A percentile compares a stretch with the other conserved stretches of the same genome.
Conservation (phyloP, 2,888 invertebrate genomes). For the Drosophila melanosoma region DNA sequence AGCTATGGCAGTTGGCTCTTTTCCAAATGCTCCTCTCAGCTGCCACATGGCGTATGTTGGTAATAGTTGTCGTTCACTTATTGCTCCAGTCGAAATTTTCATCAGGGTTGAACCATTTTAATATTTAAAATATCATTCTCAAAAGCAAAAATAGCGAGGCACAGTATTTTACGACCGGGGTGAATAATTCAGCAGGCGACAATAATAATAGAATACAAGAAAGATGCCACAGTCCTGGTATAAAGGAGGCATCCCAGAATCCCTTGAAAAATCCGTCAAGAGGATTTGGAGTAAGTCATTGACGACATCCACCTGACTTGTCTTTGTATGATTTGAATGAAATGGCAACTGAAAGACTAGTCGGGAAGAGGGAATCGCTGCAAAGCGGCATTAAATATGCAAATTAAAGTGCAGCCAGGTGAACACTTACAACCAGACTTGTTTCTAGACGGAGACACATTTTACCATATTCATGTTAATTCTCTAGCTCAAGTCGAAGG, state of each 20-base stretch:
- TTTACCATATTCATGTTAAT: constrained; percentile 18
- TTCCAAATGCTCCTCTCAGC: constrained; percentile 46
- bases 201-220: constrained; percentile 65
- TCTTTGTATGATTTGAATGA: constrained; percentile 24
- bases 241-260: constrained; percentile 34
- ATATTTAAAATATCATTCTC: constrained; percentile 69
- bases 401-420: constrained; percentile 58
- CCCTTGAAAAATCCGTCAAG: constrained; percentile 34
- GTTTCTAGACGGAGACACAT: not conserved
- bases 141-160: constrained; percentile 36
- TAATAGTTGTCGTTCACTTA: constrained; percentile 28
- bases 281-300: not conserved
- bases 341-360: constrained; percentile 16
- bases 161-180: constrained; percentile 32
- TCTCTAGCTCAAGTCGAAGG: constrained; percentile 26
- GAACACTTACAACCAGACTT: constrained; percentile 15
- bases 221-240: constrained; percentile 1
- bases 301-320: constrained; percentile 8
- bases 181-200: constrained; percentile 68
- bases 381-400: constrained; percentile 52
- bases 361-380: constrained; percentile 18
- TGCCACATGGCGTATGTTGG: constrained; percentile 11
- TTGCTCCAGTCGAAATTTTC: constrained; percentile 6
- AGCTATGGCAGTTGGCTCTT: constrained; percentile 38
- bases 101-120: constrained; percentile 56